These are phyloP conservation scores for Brachionus sp. DNA, from an alignment of 1,140 invertebrate species.

Conservation along the genomic window DNA sequence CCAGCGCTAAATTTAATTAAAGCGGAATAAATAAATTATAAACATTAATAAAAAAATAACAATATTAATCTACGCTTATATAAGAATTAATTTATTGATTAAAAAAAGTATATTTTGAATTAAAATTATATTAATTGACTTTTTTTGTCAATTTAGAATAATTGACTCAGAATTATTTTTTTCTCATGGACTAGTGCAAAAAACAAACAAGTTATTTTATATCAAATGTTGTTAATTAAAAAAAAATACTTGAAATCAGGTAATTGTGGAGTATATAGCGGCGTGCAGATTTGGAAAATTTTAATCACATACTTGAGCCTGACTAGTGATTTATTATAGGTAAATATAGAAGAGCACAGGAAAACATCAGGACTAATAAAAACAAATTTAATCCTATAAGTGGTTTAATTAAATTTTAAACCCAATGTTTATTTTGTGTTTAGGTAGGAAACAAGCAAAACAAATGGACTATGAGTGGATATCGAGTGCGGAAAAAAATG, in stretches of 20 bases:
- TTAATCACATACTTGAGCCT: neutral
- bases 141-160: no score
- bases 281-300: neutral
- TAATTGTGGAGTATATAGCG: neutral
- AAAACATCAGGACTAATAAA: slow-evolving; percentile 34
- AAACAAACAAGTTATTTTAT: neutral
- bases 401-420: slow-evolving; percentile 33
- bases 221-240: neutral
- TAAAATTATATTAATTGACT: no score
- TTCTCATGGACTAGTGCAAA: neutral
- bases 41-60: no score
- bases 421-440: slow-evolving; percentile 33
- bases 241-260: neutral
- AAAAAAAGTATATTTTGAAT: no score
- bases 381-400: slow-evolving; percentile 27
- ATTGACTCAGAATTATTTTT: neutral
- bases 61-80: no score
- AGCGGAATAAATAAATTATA: no score
- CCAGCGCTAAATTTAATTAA: no score
- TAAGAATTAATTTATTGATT: no score
- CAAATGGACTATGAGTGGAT: slow-evolving; percentile 14
- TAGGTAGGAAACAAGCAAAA: slow-evolving; percentile 19
- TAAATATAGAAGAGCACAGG: neutral
- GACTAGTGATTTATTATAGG: slow-evolving; percentile 16
- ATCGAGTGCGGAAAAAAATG: slow-evolving; percentile 12